Evolutionary conservation across 2,797 vertebrate genomes (phyloP).

Genomic region (Hylomyscus alleni): DNA sequence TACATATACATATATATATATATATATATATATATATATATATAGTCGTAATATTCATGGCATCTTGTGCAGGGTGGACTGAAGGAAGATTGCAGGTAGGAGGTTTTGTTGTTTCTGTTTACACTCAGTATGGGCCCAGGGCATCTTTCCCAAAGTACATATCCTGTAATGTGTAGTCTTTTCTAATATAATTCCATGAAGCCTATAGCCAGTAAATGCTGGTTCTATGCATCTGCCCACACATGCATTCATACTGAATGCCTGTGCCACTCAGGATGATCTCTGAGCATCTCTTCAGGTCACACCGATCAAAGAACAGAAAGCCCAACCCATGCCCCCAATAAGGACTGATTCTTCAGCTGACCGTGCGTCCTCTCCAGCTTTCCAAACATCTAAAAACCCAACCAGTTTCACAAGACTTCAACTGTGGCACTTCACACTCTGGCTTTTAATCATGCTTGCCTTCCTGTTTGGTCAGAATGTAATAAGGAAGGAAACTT

Average conservation of each 20-base stretch:
- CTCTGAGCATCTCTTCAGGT: neutral
- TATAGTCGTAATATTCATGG: neutral
- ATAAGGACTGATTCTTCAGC: neutral
- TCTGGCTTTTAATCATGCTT: constrained; percentile 22
- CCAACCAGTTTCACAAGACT: neutral
- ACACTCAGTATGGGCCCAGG: neutral
- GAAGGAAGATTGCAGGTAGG: neutral
- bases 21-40: neutral
- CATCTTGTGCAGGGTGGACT: neutral
- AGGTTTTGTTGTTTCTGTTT: neutral
- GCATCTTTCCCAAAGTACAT: neutral
- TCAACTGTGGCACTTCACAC: neutral
- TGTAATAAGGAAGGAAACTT: neutral
- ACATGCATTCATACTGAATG: neutral
- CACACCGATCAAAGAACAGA: neutral
- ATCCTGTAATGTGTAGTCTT: neutral
- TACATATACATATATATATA: too few relatives aligned
- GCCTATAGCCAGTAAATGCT: neutral
- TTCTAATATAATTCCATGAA: neutral
- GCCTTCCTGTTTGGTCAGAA: constrained; percentile 7
- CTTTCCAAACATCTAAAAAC: neutral
- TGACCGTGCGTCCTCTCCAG: neutral
- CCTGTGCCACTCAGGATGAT: neutral
- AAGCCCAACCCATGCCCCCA: neutral
- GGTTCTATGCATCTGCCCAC: neutral